phyloP scores from a whole-genome alignment of 2,797 vertebrate genomes.

The Thunnus albacares region DNA sequence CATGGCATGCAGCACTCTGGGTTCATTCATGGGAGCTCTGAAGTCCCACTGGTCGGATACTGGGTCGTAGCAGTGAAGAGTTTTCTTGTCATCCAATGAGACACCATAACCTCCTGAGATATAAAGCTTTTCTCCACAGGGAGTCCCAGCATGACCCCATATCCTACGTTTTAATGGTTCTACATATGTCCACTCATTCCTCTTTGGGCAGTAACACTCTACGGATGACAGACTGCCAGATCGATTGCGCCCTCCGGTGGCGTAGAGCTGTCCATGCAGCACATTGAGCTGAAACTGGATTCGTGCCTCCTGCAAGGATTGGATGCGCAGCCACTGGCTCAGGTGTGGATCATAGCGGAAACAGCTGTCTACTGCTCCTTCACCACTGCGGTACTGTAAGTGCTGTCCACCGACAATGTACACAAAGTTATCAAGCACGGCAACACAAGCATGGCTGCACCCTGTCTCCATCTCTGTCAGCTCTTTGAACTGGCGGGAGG shows the following conservation, averaged over 20 bases:
- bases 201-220: conserved; percentile 94
- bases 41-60: conserved; percentile 92
- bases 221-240: conserved; percentile 95
- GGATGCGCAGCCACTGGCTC: conserved; percentile 95
- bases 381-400: conserved; percentile 96
- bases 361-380: conserved; percentile 92
- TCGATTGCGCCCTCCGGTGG: conserved; percentile 95
- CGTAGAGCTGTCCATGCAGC: conserved; percentile 90
- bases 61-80: conserved; percentile 94
- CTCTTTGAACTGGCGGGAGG: conserved; percentile 92
- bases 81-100: conserved; percentile 96
- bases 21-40: conserved; percentile 94
- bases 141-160: conserved; percentile 96
- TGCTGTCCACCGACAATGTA: conserved; percentile 96
- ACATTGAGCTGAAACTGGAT: conserved; percentile 97
- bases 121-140: conserved; percentile 89
- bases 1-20: conserved; percentile 95
- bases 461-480: conserved; percentile 93
- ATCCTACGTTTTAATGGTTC: conserved; percentile 94
- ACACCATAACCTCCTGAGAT: conserved; percentile 96
- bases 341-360: conserved; percentile 96
- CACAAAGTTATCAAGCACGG: conserved; percentile 95
- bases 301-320: conserved; percentile 94
- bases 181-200: conserved; percentile 92
- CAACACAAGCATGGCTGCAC: conserved; percentile 95